Conservation (phyloP, 2,797 vertebrate species). For the Hydrocynus forskahlii region DNA sequence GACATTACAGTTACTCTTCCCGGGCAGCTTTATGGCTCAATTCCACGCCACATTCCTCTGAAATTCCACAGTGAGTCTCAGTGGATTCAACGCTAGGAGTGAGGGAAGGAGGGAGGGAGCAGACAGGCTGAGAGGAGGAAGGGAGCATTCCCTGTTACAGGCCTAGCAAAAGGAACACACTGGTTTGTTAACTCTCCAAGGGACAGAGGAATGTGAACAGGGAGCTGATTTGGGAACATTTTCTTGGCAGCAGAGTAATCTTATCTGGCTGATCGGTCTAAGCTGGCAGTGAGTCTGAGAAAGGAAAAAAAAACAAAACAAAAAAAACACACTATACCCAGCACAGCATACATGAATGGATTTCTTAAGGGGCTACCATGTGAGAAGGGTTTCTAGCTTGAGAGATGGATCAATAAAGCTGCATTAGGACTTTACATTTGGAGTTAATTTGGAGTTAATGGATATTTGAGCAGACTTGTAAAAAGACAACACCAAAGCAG, state of each 20-base stretch:
- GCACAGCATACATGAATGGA: not conserved
- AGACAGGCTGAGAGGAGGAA: slow-evolving; percentile 15
- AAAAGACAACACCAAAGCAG: not conserved
- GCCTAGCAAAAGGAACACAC: slow-evolving; percentile 42
- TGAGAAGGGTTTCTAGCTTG: not conserved
- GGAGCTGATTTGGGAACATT: slow-evolving; percentile 29
- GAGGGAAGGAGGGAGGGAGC: slow-evolving; percentile 49
- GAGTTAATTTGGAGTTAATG: too few species aligned
- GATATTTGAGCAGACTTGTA: not conserved
- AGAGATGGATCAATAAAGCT: not conserved
- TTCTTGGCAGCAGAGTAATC: slow-evolving; percentile 4
- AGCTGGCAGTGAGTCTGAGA: not conserved
- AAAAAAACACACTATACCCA: not conserved
- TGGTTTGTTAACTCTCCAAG: slow-evolving; percentile 63
- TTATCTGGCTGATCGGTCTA: slow-evolving; percentile 9
- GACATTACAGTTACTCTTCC: slow-evolving; percentile 33
- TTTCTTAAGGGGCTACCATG: not conserved
- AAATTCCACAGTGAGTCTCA: slow-evolving; percentile 63
- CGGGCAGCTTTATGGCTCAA: slow-evolving; percentile 62
- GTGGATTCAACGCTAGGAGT: slow-evolving; percentile 43
- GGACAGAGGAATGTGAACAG: slow-evolving; percentile 63
- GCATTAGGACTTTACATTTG: not conserved
- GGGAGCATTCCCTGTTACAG: slow-evolving; percentile 16
- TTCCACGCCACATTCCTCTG: slow-evolving; percentile 70
- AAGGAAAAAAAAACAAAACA: not conserved